phyloP scores from a whole-genome alignment of 2,113 vertebrate genomes.

The Meles meles region DNA sequence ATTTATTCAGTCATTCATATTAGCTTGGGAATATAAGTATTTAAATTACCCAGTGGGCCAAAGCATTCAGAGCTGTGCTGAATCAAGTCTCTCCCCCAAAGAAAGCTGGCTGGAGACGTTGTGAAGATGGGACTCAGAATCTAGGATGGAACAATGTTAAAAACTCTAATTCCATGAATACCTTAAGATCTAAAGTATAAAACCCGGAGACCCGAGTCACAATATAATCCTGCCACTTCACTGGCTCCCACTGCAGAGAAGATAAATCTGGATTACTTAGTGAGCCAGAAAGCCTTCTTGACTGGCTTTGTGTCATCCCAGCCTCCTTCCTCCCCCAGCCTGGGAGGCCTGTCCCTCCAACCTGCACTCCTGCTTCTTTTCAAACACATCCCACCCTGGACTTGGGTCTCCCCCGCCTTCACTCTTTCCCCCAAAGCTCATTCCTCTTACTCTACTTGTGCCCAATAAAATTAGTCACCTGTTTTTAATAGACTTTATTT shows the following conservation, averaged over 20 bases:
- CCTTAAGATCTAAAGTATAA: not conserved
- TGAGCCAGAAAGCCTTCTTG: not conserved
- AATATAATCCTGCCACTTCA: slow-evolving; percentile 1
- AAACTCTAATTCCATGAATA: not conserved
- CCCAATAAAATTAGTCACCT: not conserved
- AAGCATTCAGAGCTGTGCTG: slow-evolving; percentile 12
- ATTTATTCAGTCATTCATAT: slow-evolving; percentile 8
- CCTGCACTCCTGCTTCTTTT: not conserved
- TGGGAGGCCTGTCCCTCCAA: not conserved
- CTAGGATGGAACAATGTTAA: not conserved
- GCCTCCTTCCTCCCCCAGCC: not conserved
- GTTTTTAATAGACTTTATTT: slow-evolving; percentile 13
- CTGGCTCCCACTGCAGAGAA: not conserved
- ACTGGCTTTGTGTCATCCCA: not conserved
- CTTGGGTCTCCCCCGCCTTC: not conserved
- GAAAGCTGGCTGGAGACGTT: not conserved
- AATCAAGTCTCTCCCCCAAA: not conserved
- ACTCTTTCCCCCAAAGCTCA: not conserved
- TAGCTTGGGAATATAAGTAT: slow-evolving; percentile 27
- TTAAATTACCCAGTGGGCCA: slow-evolving; percentile 27
- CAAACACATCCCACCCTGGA: not conserved
- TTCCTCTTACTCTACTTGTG: not conserved
- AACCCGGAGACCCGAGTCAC: not conserved
- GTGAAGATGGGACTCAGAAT: slow-evolving; percentile 21
- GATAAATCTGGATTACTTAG: not conserved